Evolutionary conservation across 2,888 invertebrate genomes (phyloP), one percentile per base, ranked within the genome.

Genomic region (Gortyna flavago): DNA sequence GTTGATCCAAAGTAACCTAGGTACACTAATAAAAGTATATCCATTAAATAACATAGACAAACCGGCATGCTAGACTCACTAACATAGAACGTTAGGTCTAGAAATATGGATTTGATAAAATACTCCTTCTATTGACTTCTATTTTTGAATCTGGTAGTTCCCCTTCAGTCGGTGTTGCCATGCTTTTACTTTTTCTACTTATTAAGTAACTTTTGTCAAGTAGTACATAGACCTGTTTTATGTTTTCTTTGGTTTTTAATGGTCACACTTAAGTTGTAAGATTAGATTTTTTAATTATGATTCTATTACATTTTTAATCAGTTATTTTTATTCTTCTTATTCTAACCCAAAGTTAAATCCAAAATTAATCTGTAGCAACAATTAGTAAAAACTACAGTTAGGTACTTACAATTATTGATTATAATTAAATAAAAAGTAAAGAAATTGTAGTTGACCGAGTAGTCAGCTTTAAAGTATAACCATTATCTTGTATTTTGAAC

Each of bases 51-150:
- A 87, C 85, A 91, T 94, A 94, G 93, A 90, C 85, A 87, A 93
- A 93, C 89, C 91, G 93, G 96, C 96, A 96, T 96, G 96, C 96
- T 96, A 95, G 95, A 91, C 86, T 93, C 92, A 95, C 95, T 95
- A 95, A 95, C 94, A 92, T 92, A 90, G 94, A 94, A 92, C 85
- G 90, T 90, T 91, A 92, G 88, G 91, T 88, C 91, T 93, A 93
- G 92, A 92, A 64, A 89, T 88, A 90, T 89, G 88, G 75, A 86
- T 88, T 84, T 88, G 81, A 87, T 81, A 81, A 73, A 86, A 87
- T 83, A 84, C 85, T 81, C 85, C 86, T 87, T 87, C 88, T 89
- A 79, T 85, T 81, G 86, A 85, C 85, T 87, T 90, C 88, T 90
- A 89, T 89, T 85, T 86, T 87, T 87, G 29, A 88, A 89, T 89